A percentile compares a stretch with the other conserved stretches of the same genome.
Conservation (phyloP, 1,140 invertebrate species). For the Ptiloglossa arizonensis region DNA sequence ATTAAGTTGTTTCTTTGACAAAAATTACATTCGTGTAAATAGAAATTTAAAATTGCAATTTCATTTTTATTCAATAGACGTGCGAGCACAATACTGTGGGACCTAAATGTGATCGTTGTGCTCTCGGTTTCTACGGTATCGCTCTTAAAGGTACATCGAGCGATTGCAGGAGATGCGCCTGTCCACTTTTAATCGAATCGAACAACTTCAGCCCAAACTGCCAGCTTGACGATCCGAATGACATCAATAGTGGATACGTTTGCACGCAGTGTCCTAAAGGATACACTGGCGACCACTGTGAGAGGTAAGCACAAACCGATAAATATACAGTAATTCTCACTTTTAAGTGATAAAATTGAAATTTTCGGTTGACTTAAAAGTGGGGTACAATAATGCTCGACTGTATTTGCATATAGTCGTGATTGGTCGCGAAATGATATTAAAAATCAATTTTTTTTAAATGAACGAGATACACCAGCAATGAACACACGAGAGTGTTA, state of each 20-base stretch:
- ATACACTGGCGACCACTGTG: constrained; percentile 95
- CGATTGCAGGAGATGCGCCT: constrained; percentile 94
- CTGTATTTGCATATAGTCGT: too few relatives aligned
- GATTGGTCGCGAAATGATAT: too few relatives aligned
- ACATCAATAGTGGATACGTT: constrained; percentile 86
- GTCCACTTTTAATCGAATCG: constrained; percentile 87
- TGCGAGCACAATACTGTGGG: constrained; percentile 89
- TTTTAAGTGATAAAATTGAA: not conserved
- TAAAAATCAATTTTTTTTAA: too few relatives aligned
- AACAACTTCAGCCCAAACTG: constrained; percentile 96
- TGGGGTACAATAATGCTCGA: too few relatives aligned
- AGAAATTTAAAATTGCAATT: not conserved
- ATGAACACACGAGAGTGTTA: too few relatives aligned
- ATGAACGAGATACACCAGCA: too few relatives aligned
- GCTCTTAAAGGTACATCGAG: constrained; percentile 87
- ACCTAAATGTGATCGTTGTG: constrained; percentile 92
- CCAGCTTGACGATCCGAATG: constrained; percentile 84
- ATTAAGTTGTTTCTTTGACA: not conserved
- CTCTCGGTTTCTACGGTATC: constrained; percentile 95
- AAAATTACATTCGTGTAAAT: not conserved
- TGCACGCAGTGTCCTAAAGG: constrained; percentile 95
- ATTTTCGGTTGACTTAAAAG: not conserved
- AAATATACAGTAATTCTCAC: constrained; percentile 10
- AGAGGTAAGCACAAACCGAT: constrained; percentile 85
- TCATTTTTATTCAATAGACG: constrained; percentile 72